phyloP scores from a whole-genome alignment of 1,140 invertebrate genomes.

The Aphis craccivora region DNA sequence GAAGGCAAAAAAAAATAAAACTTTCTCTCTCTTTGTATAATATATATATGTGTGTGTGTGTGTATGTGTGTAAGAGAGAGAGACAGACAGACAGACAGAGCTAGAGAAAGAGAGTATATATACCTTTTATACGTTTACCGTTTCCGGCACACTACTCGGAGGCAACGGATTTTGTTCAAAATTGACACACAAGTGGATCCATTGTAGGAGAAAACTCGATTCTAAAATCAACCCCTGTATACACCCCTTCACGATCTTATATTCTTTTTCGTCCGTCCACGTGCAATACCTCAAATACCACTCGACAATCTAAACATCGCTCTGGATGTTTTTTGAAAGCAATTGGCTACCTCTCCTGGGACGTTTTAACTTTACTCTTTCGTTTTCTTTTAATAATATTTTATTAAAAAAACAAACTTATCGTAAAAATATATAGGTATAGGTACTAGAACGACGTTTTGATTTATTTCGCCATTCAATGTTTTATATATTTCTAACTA shows the following conservation, averaged over 20 bases:
- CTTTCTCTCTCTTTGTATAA: background rate
- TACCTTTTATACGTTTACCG: slow-evolving; percentile 49
- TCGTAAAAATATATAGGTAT: background rate
- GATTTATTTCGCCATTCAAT: background rate
- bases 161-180: slow-evolving; percentile 49
- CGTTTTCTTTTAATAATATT: slow-evolving; percentile 39
- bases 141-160: slow-evolving; percentile 21
- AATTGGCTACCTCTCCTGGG: slow-evolving; percentile 23
- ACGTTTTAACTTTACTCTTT: slow-evolving; percentile 33
- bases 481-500: background rate
- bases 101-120: too few species aligned
- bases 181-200: slow-evolving; percentile 54
- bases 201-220: slow-evolving; percentile 53
- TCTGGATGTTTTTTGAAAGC: slow-evolving; percentile 36
- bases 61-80: background rate
- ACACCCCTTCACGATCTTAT: background rate
- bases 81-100: too few species aligned
- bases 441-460: background rate
- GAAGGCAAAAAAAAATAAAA: background rate
- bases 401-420: slow-evolving; percentile 42
- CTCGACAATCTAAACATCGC: slow-evolving; percentile 44
- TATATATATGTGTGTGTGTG: background rate
- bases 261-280: slow-evolving; percentile 32
- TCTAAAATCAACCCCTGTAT: slow-evolving; percentile 18
- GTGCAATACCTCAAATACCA: slow-evolving; percentile 36